A percentile compares a stretch with the other conserved stretches of the same genome.
Conservation (phyloP, 2,888 invertebrate genomes). For the Euproctis similis region DNA sequence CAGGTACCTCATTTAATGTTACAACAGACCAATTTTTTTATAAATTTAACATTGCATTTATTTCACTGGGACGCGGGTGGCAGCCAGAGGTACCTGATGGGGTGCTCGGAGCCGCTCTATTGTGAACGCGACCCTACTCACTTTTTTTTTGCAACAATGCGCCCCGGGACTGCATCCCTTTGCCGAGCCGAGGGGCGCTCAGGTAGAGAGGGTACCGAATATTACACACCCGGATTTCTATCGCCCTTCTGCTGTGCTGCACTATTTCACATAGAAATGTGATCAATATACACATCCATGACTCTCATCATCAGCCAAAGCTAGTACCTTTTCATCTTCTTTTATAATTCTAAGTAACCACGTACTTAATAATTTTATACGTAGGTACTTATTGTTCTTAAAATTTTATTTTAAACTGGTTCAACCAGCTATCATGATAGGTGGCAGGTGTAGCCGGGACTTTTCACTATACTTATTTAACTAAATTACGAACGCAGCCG, state of each 20-base stretch:
- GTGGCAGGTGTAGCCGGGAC: conserved; percentile 37
- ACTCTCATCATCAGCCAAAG: neutral
- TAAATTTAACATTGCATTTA: too few species aligned
- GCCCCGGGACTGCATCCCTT: conserved; percentile 54
- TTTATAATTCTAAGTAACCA: too few species aligned
- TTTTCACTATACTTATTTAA: conserved; percentile 8
- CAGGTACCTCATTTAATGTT: too few species aligned
- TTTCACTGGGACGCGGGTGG: conserved; percentile 29
- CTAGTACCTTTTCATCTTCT: too few species aligned
- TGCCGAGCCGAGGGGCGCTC: conserved; percentile 29
- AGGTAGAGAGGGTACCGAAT: conserved; percentile 53
- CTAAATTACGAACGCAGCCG: conserved; percentile 36
- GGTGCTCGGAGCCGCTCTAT: conserved; percentile 39
- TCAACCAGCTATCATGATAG: conserved; percentile 42
- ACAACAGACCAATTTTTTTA: too few species aligned
- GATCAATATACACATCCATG: conserved; percentile 18
- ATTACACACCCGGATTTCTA: conserved; percentile 43
- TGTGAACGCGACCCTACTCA: conserved; percentile 66
- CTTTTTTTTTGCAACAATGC: conserved; percentile 64
- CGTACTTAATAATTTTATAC: too few species aligned
- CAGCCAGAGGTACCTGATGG: conserved; percentile 32
- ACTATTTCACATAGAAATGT: conserved; percentile 34
- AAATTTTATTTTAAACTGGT: conserved; percentile 33
- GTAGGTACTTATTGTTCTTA: too few species aligned
- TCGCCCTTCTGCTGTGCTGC: conserved; percentile 30